Base-by-base conservation (phyloP, 2,113 vertebrate species). In the Brachypteracias leptosomus region DNA sequence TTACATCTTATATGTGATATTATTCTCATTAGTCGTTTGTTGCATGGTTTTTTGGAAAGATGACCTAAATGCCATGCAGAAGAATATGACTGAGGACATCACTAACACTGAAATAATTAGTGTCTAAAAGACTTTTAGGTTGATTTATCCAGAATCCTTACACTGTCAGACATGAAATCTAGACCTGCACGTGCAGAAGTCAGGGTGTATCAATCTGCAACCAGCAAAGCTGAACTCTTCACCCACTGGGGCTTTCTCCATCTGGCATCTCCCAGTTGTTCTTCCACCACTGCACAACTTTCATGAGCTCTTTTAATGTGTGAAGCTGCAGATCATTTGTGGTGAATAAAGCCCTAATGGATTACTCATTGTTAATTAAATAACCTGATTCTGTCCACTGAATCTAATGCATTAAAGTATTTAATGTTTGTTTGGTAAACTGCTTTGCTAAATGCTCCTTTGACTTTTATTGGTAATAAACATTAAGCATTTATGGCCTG, bases 391-490 rank as follows among this genome's bases (percentile, higher is more conserved):
- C 96, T 98, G 96, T 97, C 97, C 98, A 97, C 95, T 97, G 97
- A 97, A 98, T 96, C 93, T 97, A 98, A 98, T 98, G 96, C 96
- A 97, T 98, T 98, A 98, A 97, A 96, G 96, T 98, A 98, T 98
- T 98, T 98, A 98, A 97, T 98, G 97, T 98, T 98, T 98, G 97
- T 97, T 98, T 98, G 97, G 97, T 98, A 98, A 98, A 98, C 98
- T 98, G 97, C 96, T 97, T 97, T 96, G 96, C 97, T 98, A 98
- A 98, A 98, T 98, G 97, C 96, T 98, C 95, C 95, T 98, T 98
- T 98, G 98, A 98, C 97, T 98, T 98, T 98, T 98, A 98, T 98
- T 98, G 97, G 97, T 98, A 97, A 98, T 98, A 98, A 98, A 98
- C 98, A 98, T 98, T 98, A 98, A 98, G 97, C 97, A 98, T 98